phyloP scores from a whole-genome alignment of 2,888 invertebrate genomes.

The Hemistola chrysoprasaria region DNA sequence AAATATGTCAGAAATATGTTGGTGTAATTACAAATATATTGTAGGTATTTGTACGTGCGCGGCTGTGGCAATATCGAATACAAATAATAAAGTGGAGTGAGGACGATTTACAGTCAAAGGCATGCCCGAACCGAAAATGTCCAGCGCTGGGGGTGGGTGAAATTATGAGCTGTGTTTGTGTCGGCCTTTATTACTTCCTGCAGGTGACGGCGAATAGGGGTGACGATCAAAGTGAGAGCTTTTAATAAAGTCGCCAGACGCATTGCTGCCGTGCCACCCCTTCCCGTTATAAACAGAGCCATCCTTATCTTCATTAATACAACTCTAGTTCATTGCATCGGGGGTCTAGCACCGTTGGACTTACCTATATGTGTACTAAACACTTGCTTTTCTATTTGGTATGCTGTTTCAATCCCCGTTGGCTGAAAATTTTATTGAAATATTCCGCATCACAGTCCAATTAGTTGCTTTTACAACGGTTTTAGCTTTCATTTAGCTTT shows the following conservation, averaged over 20 bases:
- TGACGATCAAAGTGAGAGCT: constrained; percentile 74
- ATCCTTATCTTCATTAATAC: constrained; percentile 8
- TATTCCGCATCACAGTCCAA: constrained; percentile 10
- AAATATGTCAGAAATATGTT: constrained; percentile 3
- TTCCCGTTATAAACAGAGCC: constrained; percentile 18
- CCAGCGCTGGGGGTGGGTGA: constrained; percentile 39
- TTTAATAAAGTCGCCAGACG: constrained; percentile 67
- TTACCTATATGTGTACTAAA: constrained; percentile 7
- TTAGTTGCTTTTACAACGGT: constrained; percentile 9
- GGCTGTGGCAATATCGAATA: constrained; percentile 9
- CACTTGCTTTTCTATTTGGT: constrained; percentile 20
- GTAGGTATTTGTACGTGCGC: constrained; percentile 17
- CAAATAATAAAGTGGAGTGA: constrained; percentile 58
- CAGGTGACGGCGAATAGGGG: constrained; percentile 70
- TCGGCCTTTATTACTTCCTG: constrained; percentile 68
- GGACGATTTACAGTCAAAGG: constrained; percentile 60
- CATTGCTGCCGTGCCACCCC: constrained; percentile 28
- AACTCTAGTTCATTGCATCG: constrained; percentile 3
- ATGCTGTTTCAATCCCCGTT: constrained; percentile 23
- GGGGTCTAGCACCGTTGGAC: constrained; percentile 14
- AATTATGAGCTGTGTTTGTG: constrained; percentile 64
- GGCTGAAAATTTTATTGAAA: constrained; percentile 16
- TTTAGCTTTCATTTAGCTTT: constrained; percentile 11
- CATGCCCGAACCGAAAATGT: constrained; percentile 54
- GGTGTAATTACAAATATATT: constrained; percentile 7